Base-by-base conservation (phyloP, 2,113 vertebrate genomes). In the Hippocampus abdominalis region DNA sequence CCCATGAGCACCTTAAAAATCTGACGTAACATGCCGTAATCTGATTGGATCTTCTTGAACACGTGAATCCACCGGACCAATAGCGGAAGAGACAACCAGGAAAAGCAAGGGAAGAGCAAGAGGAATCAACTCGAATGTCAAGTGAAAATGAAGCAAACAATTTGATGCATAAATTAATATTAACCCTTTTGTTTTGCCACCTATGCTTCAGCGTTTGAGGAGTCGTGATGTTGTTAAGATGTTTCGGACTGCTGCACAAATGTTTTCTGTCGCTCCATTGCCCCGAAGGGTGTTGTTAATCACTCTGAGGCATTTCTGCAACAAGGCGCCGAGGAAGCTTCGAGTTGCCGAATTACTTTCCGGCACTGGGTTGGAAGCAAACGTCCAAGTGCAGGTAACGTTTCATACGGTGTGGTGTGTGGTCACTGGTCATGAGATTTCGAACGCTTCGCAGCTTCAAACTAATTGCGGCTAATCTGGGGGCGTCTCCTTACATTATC, bases 301-400 rank as follows among this genome's bases (percentile, higher is more conserved):
- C 18, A 15, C 77, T 66, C 73, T 46, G 7, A 64, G 85, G 20
- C 68, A 42, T 69, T 91, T 83, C n/a, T 89, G 88, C 68, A 68
- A 76, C 49, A 84, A 73, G 51, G 76, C 71, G 1, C 70, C 78
- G 1, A 80, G 29, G 5, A 90, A 71, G 44, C 68, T 88, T 0
- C 70, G 87, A 74, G 64, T 93, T 6, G 85, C 82, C 0, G 86
- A 92, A 25, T 90, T 84, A 0, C 60, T 93, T 9, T 79, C 75
- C 8, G 79, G 77, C 0, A 61, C 66, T 40, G 69, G 79, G 1
- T 3, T 87, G 0, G 92, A 88, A 63, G 29, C 56, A 27, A 51
- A 81, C 15, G 18, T 91, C 25, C 88, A 73, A 86, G 76, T 93
- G 7, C 85, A 91, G 90, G 92, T 93, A 87, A 77, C 2, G 4